phyloP scores from a whole-genome alignment of 2,888 invertebrate species.

The Gonocerus acuteangulatus region DNA sequence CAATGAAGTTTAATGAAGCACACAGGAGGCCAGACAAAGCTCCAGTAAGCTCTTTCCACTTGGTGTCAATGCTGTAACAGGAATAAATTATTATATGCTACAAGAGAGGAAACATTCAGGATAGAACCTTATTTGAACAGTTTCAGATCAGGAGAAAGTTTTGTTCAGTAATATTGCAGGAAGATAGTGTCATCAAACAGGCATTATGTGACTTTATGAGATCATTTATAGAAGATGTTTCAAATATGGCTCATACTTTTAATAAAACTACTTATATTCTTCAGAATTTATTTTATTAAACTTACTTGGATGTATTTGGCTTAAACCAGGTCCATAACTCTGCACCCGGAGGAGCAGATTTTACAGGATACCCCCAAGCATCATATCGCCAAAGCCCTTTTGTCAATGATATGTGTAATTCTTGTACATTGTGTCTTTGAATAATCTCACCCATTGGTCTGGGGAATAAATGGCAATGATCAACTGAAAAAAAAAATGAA shows the following conservation, averaged over 20 bases:
- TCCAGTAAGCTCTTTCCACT: slow-evolving; percentile 83
- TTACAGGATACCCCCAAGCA: slow-evolving; percentile 88
- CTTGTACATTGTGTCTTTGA: slow-evolving; percentile 73
- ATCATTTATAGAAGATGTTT: too few relatives aligned
- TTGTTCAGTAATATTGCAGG: too few relatives aligned
- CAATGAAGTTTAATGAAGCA: slow-evolving; percentile 91
- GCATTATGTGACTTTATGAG: too few relatives aligned
- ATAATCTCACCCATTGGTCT: slow-evolving; percentile 82
- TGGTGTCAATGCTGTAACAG: slow-evolving; percentile 59
- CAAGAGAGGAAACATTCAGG: not conserved
- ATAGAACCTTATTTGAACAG: too few relatives aligned
- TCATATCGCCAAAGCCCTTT: slow-evolving; percentile 91
- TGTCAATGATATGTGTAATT: slow-evolving; percentile 83
- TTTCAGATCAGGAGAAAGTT: too few relatives aligned
- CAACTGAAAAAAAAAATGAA: slow-evolving; percentile 51
- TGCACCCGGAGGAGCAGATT: slow-evolving; percentile 86
- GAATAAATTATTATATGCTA: not conserved
- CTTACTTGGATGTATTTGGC: slow-evolving; percentile 49
- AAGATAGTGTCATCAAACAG: too few relatives aligned
- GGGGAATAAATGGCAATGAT: slow-evolving; percentile 80
- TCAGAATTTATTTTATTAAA: too few relatives aligned
- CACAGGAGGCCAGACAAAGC: slow-evolving; percentile 91
- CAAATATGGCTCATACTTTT: too few relatives aligned
- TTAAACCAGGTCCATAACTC: slow-evolving; percentile 92
- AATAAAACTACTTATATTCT: too few relatives aligned